Percentiles rank a stretch among this genome's conserved stretches.
phyloP scores from a whole-genome alignment of 2,888 invertebrate species.

The Melolontha melolontha region DNA sequence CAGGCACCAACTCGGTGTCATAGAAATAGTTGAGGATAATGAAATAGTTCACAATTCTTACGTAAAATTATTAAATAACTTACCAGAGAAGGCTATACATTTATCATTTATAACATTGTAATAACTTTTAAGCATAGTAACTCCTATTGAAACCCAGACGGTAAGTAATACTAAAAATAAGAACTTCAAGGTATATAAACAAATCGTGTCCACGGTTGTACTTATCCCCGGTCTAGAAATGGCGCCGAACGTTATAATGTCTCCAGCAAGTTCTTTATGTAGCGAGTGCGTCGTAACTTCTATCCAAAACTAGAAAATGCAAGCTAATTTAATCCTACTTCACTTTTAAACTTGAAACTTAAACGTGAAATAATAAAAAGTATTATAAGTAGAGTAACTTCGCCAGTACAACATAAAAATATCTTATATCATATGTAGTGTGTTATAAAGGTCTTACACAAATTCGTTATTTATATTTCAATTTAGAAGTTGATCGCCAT shows the following conservation, averaged over 20 bases:
- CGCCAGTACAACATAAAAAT: too few species aligned
- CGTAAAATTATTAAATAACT: too few species aligned
- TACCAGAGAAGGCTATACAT: slow-evolving; percentile 29
- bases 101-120: slow-evolving; percentile 12
- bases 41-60: too few species aligned
- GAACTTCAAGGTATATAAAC: slow-evolving; percentile 30
- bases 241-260: slow-evolving; percentile 38
- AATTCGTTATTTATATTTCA: too few species aligned
- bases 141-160: slow-evolving; percentile 40
- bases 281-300: slow-evolving; percentile 32
- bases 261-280: slow-evolving; percentile 33
- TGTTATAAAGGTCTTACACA: too few species aligned
- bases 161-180: slow-evolving; percentile 31
- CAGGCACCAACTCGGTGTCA: too few species aligned
- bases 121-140: slow-evolving; percentile 3
- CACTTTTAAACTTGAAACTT: too few species aligned
- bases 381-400: too few species aligned
- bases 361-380: too few species aligned
- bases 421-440: too few species aligned
- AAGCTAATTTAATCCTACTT: not conserved
- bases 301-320: slow-evolving; percentile 33
- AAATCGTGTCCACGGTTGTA: slow-evolving; percentile 30
- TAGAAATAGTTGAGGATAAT: too few species aligned
- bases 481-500: too few species aligned
- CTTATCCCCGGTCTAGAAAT: slow-evolving; percentile 36